A percentile compares a stretch with the other conserved stretches of the same genome.
phyloP scores from a whole-genome alignment of 2,113 vertebrate species.

The Gobiocypris rarus region DNA sequence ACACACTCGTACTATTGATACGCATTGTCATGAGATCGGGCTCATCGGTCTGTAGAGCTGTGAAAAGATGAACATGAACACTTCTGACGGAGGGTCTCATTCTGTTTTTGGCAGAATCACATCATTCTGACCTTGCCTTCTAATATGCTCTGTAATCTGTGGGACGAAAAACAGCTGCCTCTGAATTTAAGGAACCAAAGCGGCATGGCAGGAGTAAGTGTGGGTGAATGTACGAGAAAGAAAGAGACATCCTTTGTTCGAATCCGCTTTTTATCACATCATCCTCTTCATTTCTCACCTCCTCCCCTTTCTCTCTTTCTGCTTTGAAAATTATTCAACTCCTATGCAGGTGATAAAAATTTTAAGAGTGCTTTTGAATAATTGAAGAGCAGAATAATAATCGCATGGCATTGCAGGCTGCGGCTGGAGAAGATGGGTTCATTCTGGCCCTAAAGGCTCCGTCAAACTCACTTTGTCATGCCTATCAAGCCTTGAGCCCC shows the following conservation, averaged over 20 bases:
- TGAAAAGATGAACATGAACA: neutral
- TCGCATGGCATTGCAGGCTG: slow-evolving; percentile 64
- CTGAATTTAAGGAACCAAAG: slow-evolving; percentile 8
- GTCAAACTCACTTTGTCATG: slow-evolving; percentile 21
- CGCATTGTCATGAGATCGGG: too few species aligned
- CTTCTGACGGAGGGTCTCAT: slow-evolving; percentile 36
- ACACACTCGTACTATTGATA: too few species aligned
- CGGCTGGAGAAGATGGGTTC: slow-evolving; percentile 68
- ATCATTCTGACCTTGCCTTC: slow-evolving; percentile 17
- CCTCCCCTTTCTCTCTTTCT: slow-evolving; percentile 29
- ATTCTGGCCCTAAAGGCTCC: slow-evolving; percentile 41
- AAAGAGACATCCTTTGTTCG: neutral
- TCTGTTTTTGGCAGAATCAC: neutral
- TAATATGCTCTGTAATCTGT: slow-evolving; percentile 41
- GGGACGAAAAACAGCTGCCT: slow-evolving; percentile 5
- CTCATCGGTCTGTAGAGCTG: neutral
- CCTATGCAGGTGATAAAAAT: slow-evolving; percentile 67
- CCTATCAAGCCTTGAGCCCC: neutral
- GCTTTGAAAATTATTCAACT: slow-evolving; percentile 31
- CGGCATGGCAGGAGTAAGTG: slow-evolving; percentile 21
- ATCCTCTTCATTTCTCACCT: slow-evolving; percentile 29
- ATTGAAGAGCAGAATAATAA: slow-evolving; percentile 75
- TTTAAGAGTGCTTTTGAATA: slow-evolving; percentile 73
- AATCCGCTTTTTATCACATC: slow-evolving; percentile 6
- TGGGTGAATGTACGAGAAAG: slow-evolving; percentile 11